phyloP scores from a whole-genome alignment of 2,797 vertebrate species.

The Enteromius fasciolatus region DNA sequence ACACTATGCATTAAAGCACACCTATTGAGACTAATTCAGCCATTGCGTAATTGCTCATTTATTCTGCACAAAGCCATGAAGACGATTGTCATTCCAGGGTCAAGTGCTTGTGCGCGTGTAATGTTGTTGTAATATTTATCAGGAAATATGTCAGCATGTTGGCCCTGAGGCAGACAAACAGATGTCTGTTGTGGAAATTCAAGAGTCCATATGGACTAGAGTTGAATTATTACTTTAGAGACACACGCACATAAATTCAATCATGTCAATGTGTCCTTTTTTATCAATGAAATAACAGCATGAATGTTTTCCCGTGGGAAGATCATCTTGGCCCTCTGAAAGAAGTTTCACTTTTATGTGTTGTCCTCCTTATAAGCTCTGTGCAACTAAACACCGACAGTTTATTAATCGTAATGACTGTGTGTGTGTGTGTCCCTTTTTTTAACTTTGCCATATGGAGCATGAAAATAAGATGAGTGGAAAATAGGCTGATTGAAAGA shows the following conservation, averaged over 20 bases:
- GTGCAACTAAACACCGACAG: background rate
- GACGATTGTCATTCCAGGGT: background rate
- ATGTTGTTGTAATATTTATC: constrained; percentile 37
- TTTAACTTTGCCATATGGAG: constrained; percentile 45
- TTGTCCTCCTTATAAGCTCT: background rate
- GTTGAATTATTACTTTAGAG: constrained; percentile 51
- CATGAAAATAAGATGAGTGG: constrained; percentile 56
- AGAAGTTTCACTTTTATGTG: constrained; percentile 10
- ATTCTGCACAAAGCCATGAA: background rate
- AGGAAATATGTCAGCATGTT: constrained; percentile 44
- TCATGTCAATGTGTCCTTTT: constrained; percentile 19
- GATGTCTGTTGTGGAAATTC: constrained; percentile 50
- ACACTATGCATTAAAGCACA: background rate
- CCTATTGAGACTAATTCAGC: background rate
- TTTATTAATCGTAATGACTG: background rate
- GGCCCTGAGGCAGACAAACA: constrained; percentile 46
- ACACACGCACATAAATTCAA: background rate
- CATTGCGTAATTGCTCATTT: background rate
- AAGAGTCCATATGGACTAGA: constrained; percentile 50
- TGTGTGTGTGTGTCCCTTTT: constrained; percentile 9
- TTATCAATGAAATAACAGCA: constrained; percentile 17
- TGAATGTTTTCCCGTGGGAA: background rate
- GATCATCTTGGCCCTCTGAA: background rate
- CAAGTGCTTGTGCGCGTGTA: constrained; percentile 24
- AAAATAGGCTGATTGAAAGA: constrained; percentile 34